Evolutionary conservation across 2,113 vertebrate genomes (phyloP), one percentile per base, ranked within the genome.

Genomic region (Butorides virescens): DNA sequence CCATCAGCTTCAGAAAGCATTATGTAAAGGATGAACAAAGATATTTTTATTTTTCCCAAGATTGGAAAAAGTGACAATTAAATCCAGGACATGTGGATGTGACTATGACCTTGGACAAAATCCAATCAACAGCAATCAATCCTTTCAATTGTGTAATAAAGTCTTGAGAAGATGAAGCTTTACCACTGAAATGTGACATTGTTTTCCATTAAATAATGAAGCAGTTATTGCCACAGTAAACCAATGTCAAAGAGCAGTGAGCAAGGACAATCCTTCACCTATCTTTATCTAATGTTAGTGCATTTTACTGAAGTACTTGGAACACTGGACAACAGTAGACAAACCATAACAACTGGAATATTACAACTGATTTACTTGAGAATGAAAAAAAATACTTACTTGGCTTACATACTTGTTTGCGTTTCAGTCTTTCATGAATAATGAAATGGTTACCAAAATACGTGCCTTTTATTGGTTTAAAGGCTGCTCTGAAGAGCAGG

Each of bases 151-250:
- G 49, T 81, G 49, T 68, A 91, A 94, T 88, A 94, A 93, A 92
- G 19, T 36, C 58, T 93, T 85, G 46, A 95, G 82, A 96, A 92
- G 42, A 96, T 92, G 49, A 85, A 80, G 23, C 32, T 91, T 85
- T 95, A 15, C 19, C 53, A 86, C 90, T 0, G 2, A 71, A 95
- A 96, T 76, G 47, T 92, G 92, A 76, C 49, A 92, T 63, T 94
- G 39, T 83, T 97, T 97, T 88, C 63, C 68, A 93, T 95, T 97
- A 94, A 91, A 95, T 88, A 94, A 90, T 96, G 75, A 97, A 94
- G 39, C 66, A 65, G 63, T 82, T 96, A 92, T 80, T 96, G 67
- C 29, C 44, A 77, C 37, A 91, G 63, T 92, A 92, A 94, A 85
- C n/a, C 74, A 92, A 82, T 84, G 67, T 93, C 92, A 96, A 93